Evolutionary conservation across 1,140 invertebrate genomes (phyloP).

Genomic region (Drosophila pachea): DNA sequence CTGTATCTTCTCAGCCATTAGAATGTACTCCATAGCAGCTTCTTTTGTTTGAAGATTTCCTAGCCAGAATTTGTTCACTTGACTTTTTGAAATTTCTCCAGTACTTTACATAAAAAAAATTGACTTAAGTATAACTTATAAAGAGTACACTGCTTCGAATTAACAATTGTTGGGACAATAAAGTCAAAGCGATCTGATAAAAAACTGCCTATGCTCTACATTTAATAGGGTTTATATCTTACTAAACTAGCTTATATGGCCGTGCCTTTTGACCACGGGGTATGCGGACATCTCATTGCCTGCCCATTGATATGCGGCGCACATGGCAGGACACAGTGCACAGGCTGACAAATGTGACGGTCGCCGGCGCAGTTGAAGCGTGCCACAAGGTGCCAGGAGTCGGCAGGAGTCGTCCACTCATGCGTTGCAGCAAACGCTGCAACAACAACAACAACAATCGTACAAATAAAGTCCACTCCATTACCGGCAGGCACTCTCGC

Average conservation of each 20-base stretch:
- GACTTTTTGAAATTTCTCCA: background rate
- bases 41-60: constrained; percentile 4
- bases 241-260: no score
- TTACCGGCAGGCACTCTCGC: constrained; percentile 49
- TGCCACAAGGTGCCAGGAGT: constrained; percentile 57
- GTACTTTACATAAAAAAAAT: background rate
- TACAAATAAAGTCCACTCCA: constrained; percentile 72
- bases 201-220: no score
- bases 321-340: constrained; percentile 25
- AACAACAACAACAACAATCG: constrained; percentile 16
- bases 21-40: constrained; percentile 29
- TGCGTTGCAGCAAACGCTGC: constrained; percentile 29
- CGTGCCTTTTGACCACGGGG: background rate
- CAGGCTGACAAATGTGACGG: constrained; percentile 57
- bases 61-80: constrained; percentile 6
- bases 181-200: no score
- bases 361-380: constrained; percentile 43
- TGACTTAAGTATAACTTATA: no score
- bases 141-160: no score
- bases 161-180: no score
- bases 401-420: constrained; percentile 8
- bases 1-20: constrained; percentile 25
- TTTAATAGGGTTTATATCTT: no score
- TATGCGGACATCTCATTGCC: background rate
- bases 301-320: constrained; percentile 21